Evolutionary conservation across 2,888 invertebrate species (phyloP).

Genomic region (Agrenia bidenticulata): DNA sequence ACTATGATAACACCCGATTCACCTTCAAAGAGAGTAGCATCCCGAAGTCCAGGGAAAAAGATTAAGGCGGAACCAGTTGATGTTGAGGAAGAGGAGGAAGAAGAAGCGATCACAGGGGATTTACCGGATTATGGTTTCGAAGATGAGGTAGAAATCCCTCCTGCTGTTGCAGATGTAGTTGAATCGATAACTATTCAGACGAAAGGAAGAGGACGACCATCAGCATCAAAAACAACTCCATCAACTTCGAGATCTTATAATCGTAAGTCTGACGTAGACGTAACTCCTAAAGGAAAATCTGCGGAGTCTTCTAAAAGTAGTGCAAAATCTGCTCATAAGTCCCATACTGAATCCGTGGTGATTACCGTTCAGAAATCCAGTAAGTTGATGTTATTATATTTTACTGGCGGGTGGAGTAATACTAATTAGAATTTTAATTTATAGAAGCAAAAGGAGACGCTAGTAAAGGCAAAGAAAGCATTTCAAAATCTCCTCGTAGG

Average conservation of each 20-base stretch:
- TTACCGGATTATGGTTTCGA: constrained; percentile 13
- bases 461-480: neutral
- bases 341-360: neutral
- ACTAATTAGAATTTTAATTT: neutral
- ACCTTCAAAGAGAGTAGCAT: neutral
- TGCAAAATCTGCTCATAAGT: neutral
- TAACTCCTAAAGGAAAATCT: constrained; percentile 6
- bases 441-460: neutral
- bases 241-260: neutral
- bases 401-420: neutral
- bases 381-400: constrained; percentile 1
- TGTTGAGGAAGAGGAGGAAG: constrained; percentile 24
- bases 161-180: neutral
- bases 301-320: neutral
- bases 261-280: neutral
- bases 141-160: constrained; percentile 11
- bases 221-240: neutral
- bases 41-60: constrained; percentile 54
- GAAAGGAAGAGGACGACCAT: constrained; percentile 9
- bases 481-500: neutral
- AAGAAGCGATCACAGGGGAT: constrained; percentile 23
- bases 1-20: constrained; percentile 70
- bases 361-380: neutral
- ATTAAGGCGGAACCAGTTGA: constrained; percentile 47
- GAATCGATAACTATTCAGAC: neutral